Evolutionary conservation across 2,113 vertebrate genomes (phyloP).

Genomic region (Corvus moneduloides): DNA sequence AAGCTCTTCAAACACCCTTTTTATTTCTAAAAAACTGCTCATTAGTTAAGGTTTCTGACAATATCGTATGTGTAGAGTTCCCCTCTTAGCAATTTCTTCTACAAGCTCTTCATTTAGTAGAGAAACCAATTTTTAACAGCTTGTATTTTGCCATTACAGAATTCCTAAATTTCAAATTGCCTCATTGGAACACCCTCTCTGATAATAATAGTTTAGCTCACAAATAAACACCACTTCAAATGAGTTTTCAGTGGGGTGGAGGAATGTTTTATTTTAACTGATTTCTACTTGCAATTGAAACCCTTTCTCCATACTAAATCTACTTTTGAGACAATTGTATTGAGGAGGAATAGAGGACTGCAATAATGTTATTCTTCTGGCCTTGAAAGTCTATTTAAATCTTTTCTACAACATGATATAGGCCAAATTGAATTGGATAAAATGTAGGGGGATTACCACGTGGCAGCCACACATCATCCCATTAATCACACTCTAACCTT

Average conservation of each 20-base stretch:
- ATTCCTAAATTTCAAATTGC: not conserved
- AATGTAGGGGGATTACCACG: not conserved
- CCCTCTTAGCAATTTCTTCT: not conserved
- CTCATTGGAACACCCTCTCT: not conserved
- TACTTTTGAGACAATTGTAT: not conserved
- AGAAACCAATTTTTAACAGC: not conserved
- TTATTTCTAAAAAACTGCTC: not conserved
- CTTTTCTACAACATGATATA: not conserved
- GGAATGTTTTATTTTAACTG: not conserved
- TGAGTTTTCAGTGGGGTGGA: not conserved
- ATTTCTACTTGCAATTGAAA: not conserved
- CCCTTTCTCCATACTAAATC: not conserved
- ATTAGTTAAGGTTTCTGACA: not conserved
- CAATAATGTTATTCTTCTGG: slow-evolving; percentile 29
- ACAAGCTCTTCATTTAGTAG: not conserved
- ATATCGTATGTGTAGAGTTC: not conserved
- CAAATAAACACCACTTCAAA: not conserved
- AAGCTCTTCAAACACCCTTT: not conserved
- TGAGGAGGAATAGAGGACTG: not conserved
- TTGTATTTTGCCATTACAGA: not conserved
- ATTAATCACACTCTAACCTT: slow-evolving; percentile 43
- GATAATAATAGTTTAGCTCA: not conserved
- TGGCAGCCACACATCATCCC: not conserved
- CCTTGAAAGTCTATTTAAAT: slow-evolving; percentile 46
- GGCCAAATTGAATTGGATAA: slow-evolving; percentile 22